These are phyloP conservation scores for Emmelina monodactyla DNA, from an alignment of 2,888 invertebrate species.

Conservation along the genomic window DNA sequence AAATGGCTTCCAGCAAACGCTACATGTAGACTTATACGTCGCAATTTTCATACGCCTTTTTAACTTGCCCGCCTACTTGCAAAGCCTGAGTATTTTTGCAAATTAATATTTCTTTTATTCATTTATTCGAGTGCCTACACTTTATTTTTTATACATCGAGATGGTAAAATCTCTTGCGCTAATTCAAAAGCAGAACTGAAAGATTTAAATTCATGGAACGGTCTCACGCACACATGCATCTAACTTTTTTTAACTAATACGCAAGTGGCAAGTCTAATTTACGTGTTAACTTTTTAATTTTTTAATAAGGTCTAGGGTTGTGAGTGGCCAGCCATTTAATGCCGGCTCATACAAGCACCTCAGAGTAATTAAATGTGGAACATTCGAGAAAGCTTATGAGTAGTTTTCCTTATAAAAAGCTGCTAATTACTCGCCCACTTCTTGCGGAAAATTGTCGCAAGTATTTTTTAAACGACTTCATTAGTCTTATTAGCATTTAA, in stretches of 20 bases:
- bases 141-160: too few species aligned
- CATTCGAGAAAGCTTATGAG: slow-evolving; percentile 64
- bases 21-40: slow-evolving; percentile 28
- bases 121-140: too few species aligned
- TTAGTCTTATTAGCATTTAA: too few species aligned
- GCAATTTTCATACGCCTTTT: slow-evolving; percentile 61
- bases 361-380: slow-evolving; percentile 61
- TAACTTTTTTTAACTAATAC: slow-evolving; percentile 60
- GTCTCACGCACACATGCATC: slow-evolving; percentile 29
- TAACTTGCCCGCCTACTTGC: slow-evolving; percentile 29
- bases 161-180: too few species aligned
- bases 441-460: slow-evolving; percentile 16
- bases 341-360: slow-evolving; percentile 48
- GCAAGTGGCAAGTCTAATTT: slow-evolving; percentile 53
- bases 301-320: slow-evolving; percentile 63
- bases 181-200: too few species aligned
- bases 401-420: slow-evolving; percentile 58
- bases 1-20: slow-evolving; percentile 22
- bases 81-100: slow-evolving; percentile 25
- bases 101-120: slow-evolving; percentile 24
- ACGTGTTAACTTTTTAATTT: slow-evolving; percentile 52
- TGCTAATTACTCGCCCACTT: slow-evolving; percentile 47
- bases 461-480: too few species aligned
- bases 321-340: slow-evolving; percentile 61
- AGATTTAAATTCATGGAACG: too few species aligned